phyloP scores from a whole-genome alignment of 1,140 invertebrate species.

The Drosophila quadrilineata region DNA sequence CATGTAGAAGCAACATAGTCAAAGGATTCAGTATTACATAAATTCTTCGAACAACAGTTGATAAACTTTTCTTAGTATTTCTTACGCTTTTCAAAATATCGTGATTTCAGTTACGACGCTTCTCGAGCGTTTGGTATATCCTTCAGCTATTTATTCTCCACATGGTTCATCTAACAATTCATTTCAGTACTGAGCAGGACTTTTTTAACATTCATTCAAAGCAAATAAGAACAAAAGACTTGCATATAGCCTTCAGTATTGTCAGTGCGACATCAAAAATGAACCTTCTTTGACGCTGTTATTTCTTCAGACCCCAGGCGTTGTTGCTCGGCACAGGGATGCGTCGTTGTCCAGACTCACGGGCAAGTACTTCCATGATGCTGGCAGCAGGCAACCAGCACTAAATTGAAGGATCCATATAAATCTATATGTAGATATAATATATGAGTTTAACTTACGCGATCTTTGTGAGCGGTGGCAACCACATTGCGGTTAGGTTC shows the following conservation, averaged over 20 bases:
- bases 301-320: constrained; percentile 78
- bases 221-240: constrained; percentile 15
- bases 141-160: constrained; percentile 8
- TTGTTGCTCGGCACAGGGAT: constrained; percentile 87
- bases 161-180: constrained; percentile 5
- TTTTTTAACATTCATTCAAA: constrained; percentile 32
- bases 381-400: constrained; percentile 93
- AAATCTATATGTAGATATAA: not conserved
- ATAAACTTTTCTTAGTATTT: constrained; percentile 49
- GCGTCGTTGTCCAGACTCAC: constrained; percentile 89
- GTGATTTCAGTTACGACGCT: constrained; percentile 2
- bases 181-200: constrained; percentile 11
- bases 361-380: constrained; percentile 89
- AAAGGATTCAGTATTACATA: constrained; percentile 50
- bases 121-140: constrained; percentile 22
- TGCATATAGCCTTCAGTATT: constrained; percentile 37
- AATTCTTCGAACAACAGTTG: constrained; percentile 66
- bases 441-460: constrained; percentile 82
- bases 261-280: constrained; percentile 36
- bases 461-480: constrained; percentile 92
- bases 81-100: not conserved
- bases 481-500: constrained; percentile 97
- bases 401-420: constrained; percentile 81
- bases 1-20: constrained; percentile 44
- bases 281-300: constrained; percentile 23